phyloP scores from a whole-genome alignment of 2,113 vertebrate species.

The Andinoacara biseriatus region DNA sequence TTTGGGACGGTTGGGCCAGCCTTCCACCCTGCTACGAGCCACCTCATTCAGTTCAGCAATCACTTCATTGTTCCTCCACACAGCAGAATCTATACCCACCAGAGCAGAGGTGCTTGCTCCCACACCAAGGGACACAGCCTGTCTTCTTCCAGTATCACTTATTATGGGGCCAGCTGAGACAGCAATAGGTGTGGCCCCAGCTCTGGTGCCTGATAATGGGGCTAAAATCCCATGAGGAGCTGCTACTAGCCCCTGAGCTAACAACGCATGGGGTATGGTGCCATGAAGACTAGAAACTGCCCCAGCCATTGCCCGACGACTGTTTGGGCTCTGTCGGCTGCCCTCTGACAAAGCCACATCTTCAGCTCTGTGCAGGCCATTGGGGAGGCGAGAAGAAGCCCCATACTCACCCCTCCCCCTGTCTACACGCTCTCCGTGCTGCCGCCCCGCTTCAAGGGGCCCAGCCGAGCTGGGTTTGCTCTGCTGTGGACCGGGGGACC shows the following conservation, averaged over 20 bases:
- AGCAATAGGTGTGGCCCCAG: conserved; percentile 69
- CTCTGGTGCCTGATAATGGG: conserved; percentile 75
- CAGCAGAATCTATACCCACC: conserved; percentile 70
- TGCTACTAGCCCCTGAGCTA: conserved; percentile 84
- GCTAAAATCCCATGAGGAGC: conserved; percentile 73
- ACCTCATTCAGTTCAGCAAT: conserved; percentile 85
- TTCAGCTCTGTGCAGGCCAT: conserved; percentile 83
- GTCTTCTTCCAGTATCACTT: conserved; percentile 78
- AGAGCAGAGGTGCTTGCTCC: conserved; percentile 73
- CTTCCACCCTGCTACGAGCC: conserved; percentile 83
- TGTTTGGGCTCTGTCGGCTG: conserved; percentile 85
- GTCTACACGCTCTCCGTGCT: conserved; percentile 78
- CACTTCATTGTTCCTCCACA: conserved; percentile 76
- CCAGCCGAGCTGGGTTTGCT: conserved; percentile 77
- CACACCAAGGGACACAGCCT: conserved; percentile 72
- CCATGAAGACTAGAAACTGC: conserved; percentile 78
- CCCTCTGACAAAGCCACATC: conserved; percentile 81
- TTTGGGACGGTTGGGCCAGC: conserved; percentile 88
- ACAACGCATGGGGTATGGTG: conserved; percentile 78
- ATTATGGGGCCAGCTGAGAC: conserved; percentile 77
- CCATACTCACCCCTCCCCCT: conserved; percentile 83
- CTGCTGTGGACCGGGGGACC: conserved; percentile 87
- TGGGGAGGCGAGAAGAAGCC: conserved; percentile 83
- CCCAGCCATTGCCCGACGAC: conserved; percentile 82
- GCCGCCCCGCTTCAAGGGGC: conserved; percentile 74